Evolutionary conservation across 2,113 vertebrate species (phyloP).

Genomic region (Alexandromys fortis): DNA sequence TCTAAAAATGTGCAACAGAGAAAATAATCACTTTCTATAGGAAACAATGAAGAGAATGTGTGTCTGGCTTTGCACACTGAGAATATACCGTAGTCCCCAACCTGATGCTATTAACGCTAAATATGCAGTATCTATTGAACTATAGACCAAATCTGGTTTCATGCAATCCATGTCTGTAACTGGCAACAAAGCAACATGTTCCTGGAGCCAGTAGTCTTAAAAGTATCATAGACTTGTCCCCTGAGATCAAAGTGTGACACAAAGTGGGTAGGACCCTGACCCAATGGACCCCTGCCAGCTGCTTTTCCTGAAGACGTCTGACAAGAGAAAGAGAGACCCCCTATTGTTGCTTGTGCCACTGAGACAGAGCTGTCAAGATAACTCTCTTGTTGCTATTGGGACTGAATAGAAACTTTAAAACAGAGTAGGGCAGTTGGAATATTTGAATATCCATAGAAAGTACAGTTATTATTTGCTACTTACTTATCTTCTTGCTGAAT

Average conservation of each 20-base stretch:
- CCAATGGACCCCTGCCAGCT: background rate
- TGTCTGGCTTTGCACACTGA: background rate
- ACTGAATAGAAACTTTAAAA: background rate
- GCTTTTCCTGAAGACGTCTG: constrained; percentile 14
- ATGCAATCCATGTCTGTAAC: background rate
- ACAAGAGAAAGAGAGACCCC: background rate
- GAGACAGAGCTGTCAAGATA: background rate
- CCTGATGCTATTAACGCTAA: background rate
- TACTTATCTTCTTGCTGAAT: background rate
- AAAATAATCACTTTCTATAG: background rate
- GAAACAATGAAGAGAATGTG: background rate
- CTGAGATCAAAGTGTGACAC: background rate
- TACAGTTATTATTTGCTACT: background rate
- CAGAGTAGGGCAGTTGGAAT: background rate
- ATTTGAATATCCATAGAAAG: constrained; percentile 28
- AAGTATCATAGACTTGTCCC: background rate
- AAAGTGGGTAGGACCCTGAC: background rate
- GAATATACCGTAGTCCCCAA: background rate
- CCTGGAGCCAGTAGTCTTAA: background rate
- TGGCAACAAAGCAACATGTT: background rate
- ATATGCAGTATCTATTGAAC: background rate
- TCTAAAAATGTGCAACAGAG: background rate
- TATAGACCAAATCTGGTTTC: background rate
- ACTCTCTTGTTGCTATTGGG: background rate
- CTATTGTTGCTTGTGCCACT: background rate